Conservation (phyloP, 2,113 vertebrate genomes). For the human (Homo sapiens) region GRCh38 chr12:95556501-95557000, state of each 20-base stretch:
- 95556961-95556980: too few relatives aligned
- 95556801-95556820: too few relatives aligned
- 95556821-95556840: too few relatives aligned
- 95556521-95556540: background rate
- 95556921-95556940: too few relatives aligned
- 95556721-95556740: background rate
- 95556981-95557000: too few relatives aligned
- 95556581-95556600: background rate
- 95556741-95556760: background rate
- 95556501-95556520: conserved; percentile 10
- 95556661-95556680: background rate
- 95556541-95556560: background rate
- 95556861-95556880: too few relatives aligned
- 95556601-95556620: background rate
- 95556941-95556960: too few relatives aligned
- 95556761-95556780: background rate
- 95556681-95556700: background rate
- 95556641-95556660: background rate
- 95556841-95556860: too few relatives aligned
- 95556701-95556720: background rate
- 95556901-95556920: too few relatives aligned
- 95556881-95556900: too few relatives aligned
- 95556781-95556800: background rate
- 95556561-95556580: background rate
- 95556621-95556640: background rate